Evolutionary conservation across 2,797 vertebrate genomes (phyloP), one percentile per base, ranked within the genome.

Genomic region (Pangasius larnaudii): DNA sequence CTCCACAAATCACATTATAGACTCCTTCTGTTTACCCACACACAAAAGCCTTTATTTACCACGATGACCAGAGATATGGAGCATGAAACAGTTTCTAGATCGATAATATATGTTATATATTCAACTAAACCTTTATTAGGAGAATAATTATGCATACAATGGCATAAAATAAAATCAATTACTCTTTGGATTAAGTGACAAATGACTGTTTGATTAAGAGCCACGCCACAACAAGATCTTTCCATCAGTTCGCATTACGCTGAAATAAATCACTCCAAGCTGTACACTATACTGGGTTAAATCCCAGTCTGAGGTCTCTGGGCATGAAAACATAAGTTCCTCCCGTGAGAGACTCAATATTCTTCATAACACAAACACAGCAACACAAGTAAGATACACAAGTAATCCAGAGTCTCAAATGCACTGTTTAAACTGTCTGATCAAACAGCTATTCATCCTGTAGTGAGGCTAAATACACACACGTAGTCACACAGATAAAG

Each of bases 351-450:
- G 18, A 5, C 33, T 30, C 61, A n/a, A 75, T 63, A 74, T 91
- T 59, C 63, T 90, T 93, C 94, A 91, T 89, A 93, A 93, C 46
- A 95, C 92, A 95, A 93, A 95, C 92, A 94, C 92, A 94, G 36
- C 22, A 49, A 77, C 39, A 51, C 69, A 59, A 88, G 91, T 88
- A 39, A 39, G 0, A 39, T 77, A 94, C 93, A 92, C 94, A 95
- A 94, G 93, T 96, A 95, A 96, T 96, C 94, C 95, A 91, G 14
- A 30, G 74, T 89, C 92, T 92, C 91, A 93, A 93, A 93, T 81
- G 53, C 19, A 58, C 77, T 93, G 91, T 89, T 91, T 93, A 92
- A 94, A 94, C 92, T 92, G 89, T 9, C 88, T 90, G 78, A 89
- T 91, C 89, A 90, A 92, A 92, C 92, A 92, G 71, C 67, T 87